These are phyloP conservation scores for Turnix velox DNA, from an alignment of 2,113 vertebrate genomes.

Conservation along the genomic window DNA sequence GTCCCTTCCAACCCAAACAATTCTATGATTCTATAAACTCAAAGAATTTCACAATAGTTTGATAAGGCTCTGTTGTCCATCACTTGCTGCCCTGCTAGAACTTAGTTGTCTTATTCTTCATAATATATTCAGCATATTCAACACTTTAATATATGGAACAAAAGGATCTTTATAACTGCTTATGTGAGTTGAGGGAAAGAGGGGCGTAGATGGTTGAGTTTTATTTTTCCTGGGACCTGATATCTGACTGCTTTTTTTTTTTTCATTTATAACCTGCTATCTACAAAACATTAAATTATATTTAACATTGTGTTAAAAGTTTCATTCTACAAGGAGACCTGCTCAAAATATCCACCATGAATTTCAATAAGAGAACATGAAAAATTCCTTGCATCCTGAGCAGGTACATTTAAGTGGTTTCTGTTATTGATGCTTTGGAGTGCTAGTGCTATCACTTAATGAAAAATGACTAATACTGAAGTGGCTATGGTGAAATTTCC, in stretches of 20 bases:
- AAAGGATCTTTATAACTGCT: not conserved
- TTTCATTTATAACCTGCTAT: not conserved
- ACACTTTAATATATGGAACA: not conserved
- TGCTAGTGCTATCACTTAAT: not conserved
- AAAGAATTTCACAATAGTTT: not conserved
- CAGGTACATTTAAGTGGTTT: not conserved
- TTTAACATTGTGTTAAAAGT: not conserved
- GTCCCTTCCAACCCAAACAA: too few species aligned
- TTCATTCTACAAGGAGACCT: not conserved
- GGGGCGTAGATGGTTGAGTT: not conserved
- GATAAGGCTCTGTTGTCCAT: not conserved
- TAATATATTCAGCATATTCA: not conserved
- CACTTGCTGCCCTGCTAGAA: not conserved
- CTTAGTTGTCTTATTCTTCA: not conserved
- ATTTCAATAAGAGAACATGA: not conserved
- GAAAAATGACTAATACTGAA: not conserved
- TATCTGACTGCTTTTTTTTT: not conserved
- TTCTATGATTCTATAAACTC: too few species aligned
- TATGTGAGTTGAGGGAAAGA: accelerated
- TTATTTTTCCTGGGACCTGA: not conserved
- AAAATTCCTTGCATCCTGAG: not conserved
- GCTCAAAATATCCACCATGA: not conserved
- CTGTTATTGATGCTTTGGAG: not conserved
- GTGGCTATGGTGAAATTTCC: not conserved
- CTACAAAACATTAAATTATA: not conserved